phyloP scores from a whole-genome alignment of 2,113 vertebrate species.

The Sylvietta virens region DNA sequence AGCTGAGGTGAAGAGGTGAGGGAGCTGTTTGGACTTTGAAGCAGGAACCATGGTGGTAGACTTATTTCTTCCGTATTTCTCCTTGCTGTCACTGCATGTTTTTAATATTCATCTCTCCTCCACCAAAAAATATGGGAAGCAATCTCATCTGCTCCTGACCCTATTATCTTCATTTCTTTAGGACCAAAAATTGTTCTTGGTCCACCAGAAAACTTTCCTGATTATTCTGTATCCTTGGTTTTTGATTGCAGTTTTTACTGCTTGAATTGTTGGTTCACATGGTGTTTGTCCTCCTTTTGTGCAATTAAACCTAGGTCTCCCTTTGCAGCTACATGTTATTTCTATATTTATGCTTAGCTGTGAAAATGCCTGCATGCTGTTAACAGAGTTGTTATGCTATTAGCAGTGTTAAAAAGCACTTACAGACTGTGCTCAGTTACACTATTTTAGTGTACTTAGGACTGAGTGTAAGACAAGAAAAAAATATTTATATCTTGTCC shows the following conservation, averaged over 20 bases:
- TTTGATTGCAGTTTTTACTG: neutral
- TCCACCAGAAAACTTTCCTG: neutral
- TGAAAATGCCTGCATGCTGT: neutral
- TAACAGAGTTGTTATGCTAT: neutral
- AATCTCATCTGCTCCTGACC: neutral
- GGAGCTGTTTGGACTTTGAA: neutral
- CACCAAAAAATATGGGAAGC: neutral
- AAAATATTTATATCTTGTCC: neutral
- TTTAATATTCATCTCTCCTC: neutral
- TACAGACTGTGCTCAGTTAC: neutral
- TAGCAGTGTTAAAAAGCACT: neutral
- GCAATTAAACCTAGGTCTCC: neutral
- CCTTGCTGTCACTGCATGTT: neutral
- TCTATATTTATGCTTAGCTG: neutral
- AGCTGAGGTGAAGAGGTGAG: neutral
- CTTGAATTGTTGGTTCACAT: neutral
- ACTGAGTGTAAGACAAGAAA: neutral
- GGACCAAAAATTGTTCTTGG: neutral
- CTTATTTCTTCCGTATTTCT: neutral
- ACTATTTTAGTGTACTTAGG: neutral
- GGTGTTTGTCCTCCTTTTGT: neutral
- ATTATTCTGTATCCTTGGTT: neutral
- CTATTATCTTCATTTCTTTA: neutral
- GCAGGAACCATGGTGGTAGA: rapidly evolving
- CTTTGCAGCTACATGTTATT: neutral